Evolutionary conservation across 2,888 invertebrate species (phyloP).

Genomic region (Serrognathus titanus): DNA sequence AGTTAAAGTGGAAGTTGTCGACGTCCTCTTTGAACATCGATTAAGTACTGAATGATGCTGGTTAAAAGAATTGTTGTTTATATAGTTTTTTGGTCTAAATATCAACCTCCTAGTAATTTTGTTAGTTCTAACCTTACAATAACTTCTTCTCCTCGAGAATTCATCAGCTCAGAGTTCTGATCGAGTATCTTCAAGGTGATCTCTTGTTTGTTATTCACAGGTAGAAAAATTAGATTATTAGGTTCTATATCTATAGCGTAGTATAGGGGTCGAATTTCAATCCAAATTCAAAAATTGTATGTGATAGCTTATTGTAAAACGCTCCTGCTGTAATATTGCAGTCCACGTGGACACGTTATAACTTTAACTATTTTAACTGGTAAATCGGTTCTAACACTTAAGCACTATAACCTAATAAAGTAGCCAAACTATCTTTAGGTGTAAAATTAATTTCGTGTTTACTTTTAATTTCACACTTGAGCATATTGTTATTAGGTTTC

Average conservation of each 20-base stretch:
- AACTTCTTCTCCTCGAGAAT: slow-evolving; percentile 28
- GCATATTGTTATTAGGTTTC: slow-evolving; percentile 33
- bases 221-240: slow-evolving; percentile 25
- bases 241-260: slow-evolving; percentile 40
- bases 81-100: too few relatives aligned
- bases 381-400: not conserved
- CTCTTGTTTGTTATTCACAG: slow-evolving; percentile 5
- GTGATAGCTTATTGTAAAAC: slow-evolving; percentile 3
- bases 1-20: too few relatives aligned
- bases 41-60: too few relatives aligned
- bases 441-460: slow-evolving; percentile 11
- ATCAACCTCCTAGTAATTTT: not conserved
- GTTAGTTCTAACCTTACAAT: slow-evolving; percentile 26
- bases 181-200: slow-evolving; percentile 18
- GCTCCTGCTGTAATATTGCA: slow-evolving; percentile 18
- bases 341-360: slow-evolving; percentile 1
- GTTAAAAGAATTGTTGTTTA: too few relatives aligned
- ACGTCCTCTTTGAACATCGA: too few relatives aligned
- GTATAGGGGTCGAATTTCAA: slow-evolving; percentile 37
- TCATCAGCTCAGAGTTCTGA: slow-evolving; percentile 25
- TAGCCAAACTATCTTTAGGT: slow-evolving; percentile 3
- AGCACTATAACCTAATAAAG: slow-evolving; percentile 11
- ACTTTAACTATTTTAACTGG: too few relatives aligned
- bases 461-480: slow-evolving; percentile 23
- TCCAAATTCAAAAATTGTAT: slow-evolving; percentile 33